These are phyloP conservation scores for Diabrotica undecimpunctata DNA, from an alignment of 1,140 invertebrate species.

Conservation along the genomic window DNA sequence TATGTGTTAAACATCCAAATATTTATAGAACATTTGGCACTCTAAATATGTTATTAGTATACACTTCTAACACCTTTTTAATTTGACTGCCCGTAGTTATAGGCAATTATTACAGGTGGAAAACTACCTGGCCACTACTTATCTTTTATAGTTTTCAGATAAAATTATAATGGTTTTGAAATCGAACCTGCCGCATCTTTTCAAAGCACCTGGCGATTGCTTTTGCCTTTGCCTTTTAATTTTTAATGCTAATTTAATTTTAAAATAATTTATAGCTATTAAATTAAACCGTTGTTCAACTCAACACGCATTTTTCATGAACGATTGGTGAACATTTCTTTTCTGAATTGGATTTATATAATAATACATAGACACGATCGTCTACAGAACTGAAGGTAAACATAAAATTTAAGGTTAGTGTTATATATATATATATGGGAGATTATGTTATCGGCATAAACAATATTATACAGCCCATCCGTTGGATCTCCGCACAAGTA, in stretches of 20 bases:
- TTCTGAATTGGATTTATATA: too few species aligned
- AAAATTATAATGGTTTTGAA: constrained; percentile 20
- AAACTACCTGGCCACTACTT: constrained; percentile 17
- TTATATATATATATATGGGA: too few species aligned
- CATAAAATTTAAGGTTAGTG: too few species aligned
- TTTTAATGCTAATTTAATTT: constrained; percentile 19
- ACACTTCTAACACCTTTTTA: constrained; percentile 21
- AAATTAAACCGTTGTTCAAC: constrained; percentile 17
- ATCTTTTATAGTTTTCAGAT: constrained; percentile 16
- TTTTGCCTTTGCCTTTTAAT: constrained; percentile 19
- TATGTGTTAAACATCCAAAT: constrained; percentile 19
- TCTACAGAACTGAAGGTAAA: too few species aligned
- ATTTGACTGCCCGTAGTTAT: constrained; percentile 17
- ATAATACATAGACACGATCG: too few species aligned
- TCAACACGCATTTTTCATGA: constrained; percentile 16
- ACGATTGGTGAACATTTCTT: too few species aligned
- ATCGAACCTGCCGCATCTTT: constrained; percentile 17
- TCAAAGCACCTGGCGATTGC: constrained; percentile 15
- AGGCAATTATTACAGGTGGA: constrained; percentile 19
- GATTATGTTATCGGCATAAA: too few species aligned
- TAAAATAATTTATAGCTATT: constrained; percentile 20
- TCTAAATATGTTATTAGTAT: constrained; percentile 21
- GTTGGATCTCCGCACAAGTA: too few species aligned
- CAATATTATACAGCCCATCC: too few species aligned
- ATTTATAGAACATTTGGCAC: constrained; percentile 21